Percentiles rank a stretch among this genome's conserved stretches.
These are phyloP conservation scores for Drosophila athabasca DNA, from an alignment of 1,140 invertebrate species.

Conservation along the genomic window DNA sequence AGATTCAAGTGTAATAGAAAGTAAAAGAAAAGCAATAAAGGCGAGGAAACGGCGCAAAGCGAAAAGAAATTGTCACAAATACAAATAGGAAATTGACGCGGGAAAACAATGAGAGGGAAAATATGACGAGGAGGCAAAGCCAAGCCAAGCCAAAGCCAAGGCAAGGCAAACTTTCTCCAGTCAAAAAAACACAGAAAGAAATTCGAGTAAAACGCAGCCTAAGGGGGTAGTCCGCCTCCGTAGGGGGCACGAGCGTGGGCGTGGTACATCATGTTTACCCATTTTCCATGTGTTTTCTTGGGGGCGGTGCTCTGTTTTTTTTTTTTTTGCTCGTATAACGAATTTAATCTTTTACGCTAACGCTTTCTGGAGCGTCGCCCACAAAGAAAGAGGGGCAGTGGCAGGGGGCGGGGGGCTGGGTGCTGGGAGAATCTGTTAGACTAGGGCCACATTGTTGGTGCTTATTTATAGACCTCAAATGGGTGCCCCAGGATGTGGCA, in stretches of 20 bases:
- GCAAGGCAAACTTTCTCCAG: slow-evolving; percentile 26
- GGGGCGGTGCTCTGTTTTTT: not conserved
- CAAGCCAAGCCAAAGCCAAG: too few species aligned
- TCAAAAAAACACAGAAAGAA: slow-evolving; percentile 9
- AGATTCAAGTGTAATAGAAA: slow-evolving; percentile 50
- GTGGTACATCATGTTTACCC: slow-evolving; percentile 44
- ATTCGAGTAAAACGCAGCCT: slow-evolving; percentile 20
- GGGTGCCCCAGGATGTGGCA: slow-evolving; percentile 62
- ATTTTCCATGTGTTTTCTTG: slow-evolving; percentile 12
- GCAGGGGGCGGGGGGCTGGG: not conserved
- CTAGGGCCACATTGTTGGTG: slow-evolving; percentile 52
- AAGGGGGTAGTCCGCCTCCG: not conserved
- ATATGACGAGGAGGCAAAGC: slow-evolving; percentile 41
- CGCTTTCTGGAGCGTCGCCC: slow-evolving; percentile 23
- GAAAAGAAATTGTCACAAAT: slow-evolving; percentile 76
- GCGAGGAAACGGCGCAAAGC: slow-evolving; percentile 65
- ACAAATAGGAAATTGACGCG: slow-evolving; percentile 76
- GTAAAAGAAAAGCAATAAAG: slow-evolving; percentile 71
- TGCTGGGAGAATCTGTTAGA: slow-evolving; percentile 46
- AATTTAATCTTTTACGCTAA: slow-evolving; percentile 73
- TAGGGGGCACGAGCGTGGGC: not conserved
- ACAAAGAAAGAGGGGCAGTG: slow-evolving; percentile 9
- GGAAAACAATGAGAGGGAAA: slow-evolving; percentile 50
- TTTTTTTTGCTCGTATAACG: slow-evolving; percentile 40
- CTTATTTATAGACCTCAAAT: slow-evolving; percentile 75